These are phyloP conservation scores for Bombus confusus DNA, from an alignment of 1,140 invertebrate species.

Conservation along the genomic window DNA sequence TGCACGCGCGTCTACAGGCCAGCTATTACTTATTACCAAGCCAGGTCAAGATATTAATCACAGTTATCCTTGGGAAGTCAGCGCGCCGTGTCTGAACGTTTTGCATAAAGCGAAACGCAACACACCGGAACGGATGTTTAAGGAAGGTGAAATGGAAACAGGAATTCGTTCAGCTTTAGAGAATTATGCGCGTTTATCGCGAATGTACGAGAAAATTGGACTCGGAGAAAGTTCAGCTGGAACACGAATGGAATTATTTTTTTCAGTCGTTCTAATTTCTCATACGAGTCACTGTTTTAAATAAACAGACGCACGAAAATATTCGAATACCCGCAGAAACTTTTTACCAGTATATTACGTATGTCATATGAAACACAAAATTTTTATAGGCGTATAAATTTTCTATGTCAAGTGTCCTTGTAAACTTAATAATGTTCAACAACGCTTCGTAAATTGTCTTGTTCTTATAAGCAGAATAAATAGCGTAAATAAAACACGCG, in stretches of 20 bases:
- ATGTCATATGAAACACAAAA: too few relatives aligned
- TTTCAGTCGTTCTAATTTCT: background rate
- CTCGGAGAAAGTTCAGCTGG: background rate
- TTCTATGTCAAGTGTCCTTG: too few relatives aligned
- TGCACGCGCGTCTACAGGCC: background rate
- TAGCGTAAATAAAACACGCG: background rate
- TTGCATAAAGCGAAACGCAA: background rate
- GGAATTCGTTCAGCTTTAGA: background rate
- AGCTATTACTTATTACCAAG: conserved; percentile 30
- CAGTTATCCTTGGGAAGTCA: background rate
- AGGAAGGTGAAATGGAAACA: conserved; percentile 1
- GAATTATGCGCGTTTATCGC: background rate
- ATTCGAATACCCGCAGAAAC: too few relatives aligned
- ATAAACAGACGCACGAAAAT: too few relatives aligned
- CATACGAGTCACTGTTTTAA: background rate
- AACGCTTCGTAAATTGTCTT: too few relatives aligned
- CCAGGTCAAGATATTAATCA: conserved; percentile 33
- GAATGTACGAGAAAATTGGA: background rate
- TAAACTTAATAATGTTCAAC: too few relatives aligned
- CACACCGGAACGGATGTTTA: conserved; percentile 6
- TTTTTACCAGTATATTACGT: too few relatives aligned
- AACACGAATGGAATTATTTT: background rate
- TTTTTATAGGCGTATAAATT: too few relatives aligned
- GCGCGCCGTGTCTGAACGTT: background rate
- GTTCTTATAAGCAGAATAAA: background rate